phyloP scores from a whole-genome alignment of 2,888 invertebrate species.

The Eupithecia subumbrata region DNA sequence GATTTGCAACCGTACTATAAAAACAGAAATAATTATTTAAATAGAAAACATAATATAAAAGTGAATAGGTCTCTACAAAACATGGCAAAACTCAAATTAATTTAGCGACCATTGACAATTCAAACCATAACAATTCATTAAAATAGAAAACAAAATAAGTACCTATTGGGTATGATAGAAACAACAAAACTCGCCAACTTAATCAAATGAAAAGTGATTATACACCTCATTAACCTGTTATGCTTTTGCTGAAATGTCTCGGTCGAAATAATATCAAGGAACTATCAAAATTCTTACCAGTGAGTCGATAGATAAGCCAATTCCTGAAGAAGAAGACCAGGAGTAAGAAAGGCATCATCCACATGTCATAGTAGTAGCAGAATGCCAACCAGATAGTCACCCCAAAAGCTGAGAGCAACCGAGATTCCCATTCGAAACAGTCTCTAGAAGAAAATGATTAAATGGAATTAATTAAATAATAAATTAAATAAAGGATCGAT shows the following conservation, averaged over 20 bases:
- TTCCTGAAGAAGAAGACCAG: constrained; percentile 90
- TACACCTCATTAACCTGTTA: not conserved
- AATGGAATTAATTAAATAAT: not conserved
- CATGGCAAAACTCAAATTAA: not conserved
- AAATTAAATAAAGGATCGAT: not conserved
- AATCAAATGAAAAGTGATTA: not conserved
- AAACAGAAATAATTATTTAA: constrained; percentile 42
- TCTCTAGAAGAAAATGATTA: constrained; percentile 85
- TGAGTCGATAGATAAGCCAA: constrained; percentile 79
- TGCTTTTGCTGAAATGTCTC: not conserved
- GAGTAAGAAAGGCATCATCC: constrained; percentile 94
- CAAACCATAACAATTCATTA: too few relatives aligned
- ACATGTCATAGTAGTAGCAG: constrained; percentile 97
- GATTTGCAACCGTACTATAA: constrained; percentile 68
- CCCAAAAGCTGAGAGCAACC: constrained; percentile 91
- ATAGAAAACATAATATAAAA: constrained; percentile 20
- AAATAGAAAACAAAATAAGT: not conserved
- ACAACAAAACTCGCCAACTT: not conserved
- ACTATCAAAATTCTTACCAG: constrained; percentile 60
- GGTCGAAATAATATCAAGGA: not conserved
- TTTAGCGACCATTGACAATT: not conserved
- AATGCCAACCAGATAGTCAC: constrained; percentile 93
- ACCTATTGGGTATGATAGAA: not conserved
- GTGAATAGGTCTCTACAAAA: not conserved
- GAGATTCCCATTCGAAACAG: constrained; percentile 99